Evolutionary conservation across 1,140 invertebrate species (phyloP).

Genomic region (Heliconius congener): DNA sequence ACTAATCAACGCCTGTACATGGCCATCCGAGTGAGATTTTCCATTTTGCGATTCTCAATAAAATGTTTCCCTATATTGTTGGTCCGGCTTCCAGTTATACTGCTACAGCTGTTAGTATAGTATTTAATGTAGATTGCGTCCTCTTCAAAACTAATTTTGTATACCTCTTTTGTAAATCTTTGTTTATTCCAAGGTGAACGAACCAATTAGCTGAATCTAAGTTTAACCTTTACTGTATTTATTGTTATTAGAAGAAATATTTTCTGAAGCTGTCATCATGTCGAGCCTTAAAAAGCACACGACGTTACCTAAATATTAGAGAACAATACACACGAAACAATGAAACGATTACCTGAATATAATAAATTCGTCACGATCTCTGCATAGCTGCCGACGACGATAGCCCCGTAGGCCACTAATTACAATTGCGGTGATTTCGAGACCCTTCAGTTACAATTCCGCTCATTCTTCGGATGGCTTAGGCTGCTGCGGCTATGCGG

Average conservation of each 20-base stretch:
- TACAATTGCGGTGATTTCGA: slow-evolving; percentile 52
- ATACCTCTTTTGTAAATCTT: neutral
- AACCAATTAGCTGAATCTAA: neutral
- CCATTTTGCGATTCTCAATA: slow-evolving; percentile 67
- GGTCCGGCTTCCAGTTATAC: slow-evolving; percentile 43
- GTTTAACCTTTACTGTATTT: neutral
- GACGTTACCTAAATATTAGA: neutral
- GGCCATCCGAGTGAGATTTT: slow-evolving; percentile 66
- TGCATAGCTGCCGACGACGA: slow-evolving; percentile 39
- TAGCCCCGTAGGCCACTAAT: slow-evolving; percentile 46
- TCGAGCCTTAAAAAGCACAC: neutral
- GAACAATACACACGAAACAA: slow-evolving; percentile 14
- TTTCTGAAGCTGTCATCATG: neutral
- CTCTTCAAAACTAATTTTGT: slow-evolving; percentile 8
- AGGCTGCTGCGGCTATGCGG: slow-evolving; percentile 72
- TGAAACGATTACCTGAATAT: slow-evolving; percentile 40
- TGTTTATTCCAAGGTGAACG: neutral
- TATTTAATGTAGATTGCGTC: slow-evolving; percentile 38
- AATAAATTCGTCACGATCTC: slow-evolving; percentile 44
- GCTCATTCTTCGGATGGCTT: slow-evolving; percentile 63
- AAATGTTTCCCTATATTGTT: slow-evolving; percentile 60
- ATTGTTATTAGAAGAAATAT: neutral
- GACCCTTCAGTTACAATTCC: slow-evolving; percentile 52
- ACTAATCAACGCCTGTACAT: slow-evolving; percentile 78
- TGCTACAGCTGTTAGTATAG: slow-evolving; percentile 34